Evolutionary conservation across 2,113 vertebrate genomes (phyloP).

Genomic region (Phaethon lepturus): DNA sequence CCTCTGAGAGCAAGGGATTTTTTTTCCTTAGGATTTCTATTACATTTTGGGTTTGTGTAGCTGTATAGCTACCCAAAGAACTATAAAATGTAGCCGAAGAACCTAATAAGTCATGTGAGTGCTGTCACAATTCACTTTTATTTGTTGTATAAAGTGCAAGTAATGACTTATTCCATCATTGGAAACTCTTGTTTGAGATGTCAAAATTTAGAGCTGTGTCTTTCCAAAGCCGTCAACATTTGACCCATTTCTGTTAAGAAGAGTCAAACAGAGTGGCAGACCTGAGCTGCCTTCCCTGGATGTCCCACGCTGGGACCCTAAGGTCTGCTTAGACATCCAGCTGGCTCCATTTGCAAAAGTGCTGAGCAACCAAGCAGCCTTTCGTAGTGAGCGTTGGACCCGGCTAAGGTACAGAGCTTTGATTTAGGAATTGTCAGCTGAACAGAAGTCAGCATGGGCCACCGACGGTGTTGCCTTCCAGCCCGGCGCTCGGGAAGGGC

Average conservation of each 20-base stretch:
- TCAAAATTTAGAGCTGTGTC: neutral
- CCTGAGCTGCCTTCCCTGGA: neutral
- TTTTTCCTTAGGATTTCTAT: neutral
- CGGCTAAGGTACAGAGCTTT: neutral
- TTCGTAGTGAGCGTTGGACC: neutral
- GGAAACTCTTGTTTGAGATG: neutral
- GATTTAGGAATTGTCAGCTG: neutral
- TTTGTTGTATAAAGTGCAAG: neutral
- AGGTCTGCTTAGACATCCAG: neutral
- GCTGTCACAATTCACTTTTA: neutral
- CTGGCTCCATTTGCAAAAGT: neutral
- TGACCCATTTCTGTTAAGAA: neutral
- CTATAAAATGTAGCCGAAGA: neutral
- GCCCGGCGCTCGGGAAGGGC: neutral
- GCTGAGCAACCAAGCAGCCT: rapidly evolving
- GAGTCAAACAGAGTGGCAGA: neutral
- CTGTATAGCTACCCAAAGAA: neutral
- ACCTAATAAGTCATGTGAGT: neutral
- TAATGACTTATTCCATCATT: neutral
- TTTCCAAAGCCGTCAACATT: neutral
- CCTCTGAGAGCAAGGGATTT: neutral
- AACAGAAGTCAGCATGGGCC: neutral
- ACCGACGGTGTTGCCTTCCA: neutral
- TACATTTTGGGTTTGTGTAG: neutral
- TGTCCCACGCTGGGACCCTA: rapidly evolving